These are phyloP conservation scores for Anagyrus pseudococci DNA, from an alignment of 2,888 invertebrate species.

Conservation along the genomic window DNA sequence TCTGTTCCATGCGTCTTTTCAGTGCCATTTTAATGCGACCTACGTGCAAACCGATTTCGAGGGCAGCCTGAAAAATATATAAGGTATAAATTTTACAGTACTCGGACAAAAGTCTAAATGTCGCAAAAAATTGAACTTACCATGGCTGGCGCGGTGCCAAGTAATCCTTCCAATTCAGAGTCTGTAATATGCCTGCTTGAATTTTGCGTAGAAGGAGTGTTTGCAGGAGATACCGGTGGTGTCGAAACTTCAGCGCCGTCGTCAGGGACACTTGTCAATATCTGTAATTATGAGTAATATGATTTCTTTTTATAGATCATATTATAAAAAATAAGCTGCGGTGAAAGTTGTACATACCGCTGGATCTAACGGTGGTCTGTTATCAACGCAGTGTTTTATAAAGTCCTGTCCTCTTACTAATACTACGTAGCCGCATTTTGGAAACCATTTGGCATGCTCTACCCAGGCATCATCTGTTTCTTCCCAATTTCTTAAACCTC, in stretches of 20 bases:
- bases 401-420: slow-evolving; percentile 83
- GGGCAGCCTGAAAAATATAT: slow-evolving; percentile 60
- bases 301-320: too few relatives aligned
- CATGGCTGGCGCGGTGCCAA: slow-evolving; percentile 52
- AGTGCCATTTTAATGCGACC: slow-evolving; percentile 68
- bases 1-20: slow-evolving; percentile 65
- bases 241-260: slow-evolving; percentile 37
- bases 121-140: slow-evolving; percentile 48
- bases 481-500: slow-evolving; percentile 90
- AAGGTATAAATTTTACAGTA: background rate
- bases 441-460: slow-evolving; percentile 94
- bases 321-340: background rate
- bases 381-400: slow-evolving; percentile 65
- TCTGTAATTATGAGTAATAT: slow-evolving; percentile 14
- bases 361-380: slow-evolving; percentile 51
- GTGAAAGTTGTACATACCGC: slow-evolving; percentile 42
- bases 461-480: slow-evolving; percentile 89
- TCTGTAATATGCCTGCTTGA: slow-evolving; percentile 48
- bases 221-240: slow-evolving; percentile 31
- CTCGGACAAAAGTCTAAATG: background rate
- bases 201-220: slow-evolving; percentile 36
- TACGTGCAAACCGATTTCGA: slow-evolving; percentile 69
- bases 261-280: slow-evolving; percentile 19
- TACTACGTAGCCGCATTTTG: slow-evolving; percentile 83
- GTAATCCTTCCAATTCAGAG: slow-evolving; percentile 52